A percentile compares a stretch with the other conserved stretches of the same genome.
phyloP scores from a whole-genome alignment of 2,888 invertebrate genomes.

The Acleris literana region DNA sequence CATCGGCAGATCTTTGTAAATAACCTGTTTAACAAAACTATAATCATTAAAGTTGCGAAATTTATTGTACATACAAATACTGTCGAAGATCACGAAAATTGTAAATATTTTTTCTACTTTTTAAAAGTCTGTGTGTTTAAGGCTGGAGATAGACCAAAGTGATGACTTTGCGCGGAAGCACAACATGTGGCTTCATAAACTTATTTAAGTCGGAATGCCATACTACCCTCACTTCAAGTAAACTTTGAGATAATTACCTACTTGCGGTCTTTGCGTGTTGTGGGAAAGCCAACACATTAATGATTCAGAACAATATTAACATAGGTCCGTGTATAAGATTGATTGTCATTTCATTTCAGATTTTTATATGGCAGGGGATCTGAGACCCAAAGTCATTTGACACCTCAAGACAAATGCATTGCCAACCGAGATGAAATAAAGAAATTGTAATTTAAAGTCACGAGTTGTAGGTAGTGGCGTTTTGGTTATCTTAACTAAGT shows the following conservation, averaged over 20 bases:
- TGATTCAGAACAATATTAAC: too few species aligned
- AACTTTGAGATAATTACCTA: too few species aligned
- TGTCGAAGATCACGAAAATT: conserved; percentile 32
- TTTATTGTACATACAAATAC: conserved; percentile 39
- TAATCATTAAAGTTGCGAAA: conserved; percentile 44
- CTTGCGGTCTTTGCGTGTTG: too few species aligned
- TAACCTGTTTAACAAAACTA: conserved; percentile 64
- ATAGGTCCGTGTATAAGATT: too few species aligned
- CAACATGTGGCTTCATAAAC: conserved; percentile 59
- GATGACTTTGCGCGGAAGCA: conserved; percentile 70
- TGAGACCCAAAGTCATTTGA: too few species aligned
- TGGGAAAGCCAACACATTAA: too few species aligned
- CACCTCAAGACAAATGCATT: too few species aligned
- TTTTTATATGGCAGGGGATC: too few species aligned
- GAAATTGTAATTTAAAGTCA: background rate
- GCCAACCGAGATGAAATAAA: background rate
- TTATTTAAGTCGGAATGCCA: background rate
- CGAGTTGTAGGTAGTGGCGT: background rate
- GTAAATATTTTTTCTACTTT: conserved; percentile 44
- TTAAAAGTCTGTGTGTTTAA: conserved; percentile 62
- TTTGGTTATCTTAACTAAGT: background rate
- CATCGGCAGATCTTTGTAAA: conserved; percentile 81
- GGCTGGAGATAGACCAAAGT: conserved; percentile 89
- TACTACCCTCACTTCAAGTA: background rate
- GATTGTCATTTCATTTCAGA: too few species aligned